Conservation (phyloP, 2,797 vertebrate genomes). For the Pogonophryne albipinna region DNA sequence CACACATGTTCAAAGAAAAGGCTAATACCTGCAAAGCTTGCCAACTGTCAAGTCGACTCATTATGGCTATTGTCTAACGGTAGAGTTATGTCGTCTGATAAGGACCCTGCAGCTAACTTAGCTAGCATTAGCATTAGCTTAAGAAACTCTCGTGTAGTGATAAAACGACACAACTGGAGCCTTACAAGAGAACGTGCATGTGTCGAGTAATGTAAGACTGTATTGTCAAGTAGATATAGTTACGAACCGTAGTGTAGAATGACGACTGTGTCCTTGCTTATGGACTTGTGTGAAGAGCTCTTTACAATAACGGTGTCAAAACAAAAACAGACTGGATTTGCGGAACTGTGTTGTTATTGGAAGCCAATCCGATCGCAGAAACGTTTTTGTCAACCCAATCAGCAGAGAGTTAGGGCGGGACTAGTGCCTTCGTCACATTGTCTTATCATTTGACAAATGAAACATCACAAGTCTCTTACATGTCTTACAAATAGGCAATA, state of each 20-base stretch:
- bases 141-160: conserved; percentile 18
- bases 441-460: neutral
- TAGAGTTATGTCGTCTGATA: conserved; percentile 25
- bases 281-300: conserved; percentile 38
- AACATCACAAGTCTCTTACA: no score
- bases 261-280: neutral
- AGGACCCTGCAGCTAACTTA: conserved; percentile 51
- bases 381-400: conserved; percentile 49
- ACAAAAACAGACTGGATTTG: conserved; percentile 72
- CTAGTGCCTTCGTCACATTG: neutral
- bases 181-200: neutral
- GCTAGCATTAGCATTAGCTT: conserved; percentile 65
- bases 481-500: no score
- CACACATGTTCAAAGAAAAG: neutral
- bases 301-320: conserved; percentile 60
- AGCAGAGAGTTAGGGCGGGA: conserved; percentile 46
- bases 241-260: conserved; percentile 58
- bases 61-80: conserved; percentile 11
- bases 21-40: neutral
- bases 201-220: neutral
- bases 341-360: conserved; percentile 43
- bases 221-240: neutral
- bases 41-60: conserved; percentile 31
- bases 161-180: neutral
- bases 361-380: conserved; percentile 70